Evolutionary conservation across 2,888 invertebrate genomes (phyloP).

Genomic region (Andrena fulva): DNA sequence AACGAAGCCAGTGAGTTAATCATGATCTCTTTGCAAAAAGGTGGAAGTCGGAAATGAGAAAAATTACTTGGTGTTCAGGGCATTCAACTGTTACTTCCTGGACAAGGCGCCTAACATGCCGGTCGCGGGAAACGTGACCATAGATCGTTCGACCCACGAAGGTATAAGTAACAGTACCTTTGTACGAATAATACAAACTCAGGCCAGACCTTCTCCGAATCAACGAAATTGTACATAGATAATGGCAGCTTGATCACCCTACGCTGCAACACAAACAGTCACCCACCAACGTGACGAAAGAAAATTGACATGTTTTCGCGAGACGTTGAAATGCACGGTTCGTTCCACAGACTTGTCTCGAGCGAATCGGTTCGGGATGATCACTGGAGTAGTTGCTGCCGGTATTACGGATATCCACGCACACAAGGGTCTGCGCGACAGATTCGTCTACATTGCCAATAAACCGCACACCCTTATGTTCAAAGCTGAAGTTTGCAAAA

Average conservation of each 20-base stretch:
- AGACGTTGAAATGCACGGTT: constrained; percentile 16
- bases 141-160: constrained; percentile 75
- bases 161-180: constrained; percentile 62
- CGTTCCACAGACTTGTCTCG: constrained; percentile 67
- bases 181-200: constrained; percentile 36
- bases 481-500: constrained; percentile 75
- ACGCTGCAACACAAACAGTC: background rate
- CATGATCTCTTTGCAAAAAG: constrained; percentile 32
- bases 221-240: constrained; percentile 51
- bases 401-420: constrained; percentile 69
- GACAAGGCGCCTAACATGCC: constrained; percentile 64
- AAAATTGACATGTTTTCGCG: background rate
- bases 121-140: constrained; percentile 67
- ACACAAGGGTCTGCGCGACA: constrained; percentile 53
- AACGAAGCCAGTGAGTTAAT: too few species aligned
- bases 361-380: constrained; percentile 77
- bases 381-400: constrained; percentile 70
- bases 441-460: constrained; percentile 68
- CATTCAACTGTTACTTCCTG: constrained; percentile 68
- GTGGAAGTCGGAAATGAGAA: constrained; percentile 46
- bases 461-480: constrained; percentile 73
- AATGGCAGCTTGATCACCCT: constrained; percentile 31
- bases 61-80: constrained; percentile 66
- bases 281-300: background rate
- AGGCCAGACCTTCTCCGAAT: constrained; percentile 47